phyloP scores from a whole-genome alignment of 2,797 vertebrate species.

The Galagoides demidoff region DNA sequence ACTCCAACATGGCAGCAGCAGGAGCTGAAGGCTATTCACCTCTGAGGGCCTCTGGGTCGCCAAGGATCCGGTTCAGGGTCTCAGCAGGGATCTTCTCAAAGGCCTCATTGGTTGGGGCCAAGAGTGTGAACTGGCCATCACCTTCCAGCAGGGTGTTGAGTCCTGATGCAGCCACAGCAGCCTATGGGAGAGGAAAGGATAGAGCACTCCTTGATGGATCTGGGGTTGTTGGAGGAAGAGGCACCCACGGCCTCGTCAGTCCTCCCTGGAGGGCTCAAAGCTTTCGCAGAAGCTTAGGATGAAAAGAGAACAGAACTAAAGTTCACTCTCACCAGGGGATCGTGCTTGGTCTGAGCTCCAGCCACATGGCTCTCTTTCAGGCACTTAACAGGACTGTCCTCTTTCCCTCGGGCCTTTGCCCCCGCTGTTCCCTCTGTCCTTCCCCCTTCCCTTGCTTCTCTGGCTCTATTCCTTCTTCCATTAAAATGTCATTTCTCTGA shows the following conservation, averaged over 20 bases:
- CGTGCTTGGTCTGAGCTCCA: background rate
- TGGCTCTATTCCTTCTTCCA: background rate
- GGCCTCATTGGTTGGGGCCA: conserved; percentile 97
- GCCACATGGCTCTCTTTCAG: background rate
- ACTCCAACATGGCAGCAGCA: background rate
- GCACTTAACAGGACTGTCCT: accelerated
- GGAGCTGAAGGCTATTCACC: conserved; percentile 85
- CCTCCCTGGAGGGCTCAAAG: background rate
- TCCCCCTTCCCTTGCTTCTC: background rate
- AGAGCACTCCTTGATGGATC: background rate
- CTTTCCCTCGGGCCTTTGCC: background rate
- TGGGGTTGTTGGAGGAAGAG: background rate
- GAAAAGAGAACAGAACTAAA: background rate
- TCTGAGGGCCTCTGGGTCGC: conserved; percentile 95
- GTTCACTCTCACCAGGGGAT: accelerated
- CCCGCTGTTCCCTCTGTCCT: background rate
- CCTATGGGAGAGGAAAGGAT: conserved; percentile 83
- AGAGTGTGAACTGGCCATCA: conserved; percentile 93
- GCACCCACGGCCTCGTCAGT: accelerated
- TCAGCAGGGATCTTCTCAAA: conserved; percentile 95
- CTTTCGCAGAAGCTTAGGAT: background rate
- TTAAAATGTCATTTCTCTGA: background rate
- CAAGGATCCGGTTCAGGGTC: conserved; percentile 94
- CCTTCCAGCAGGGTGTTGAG: conserved; percentile 92
- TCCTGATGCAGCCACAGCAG: conserved; percentile 94